A percentile compares a stretch with the other conserved stretches of the same genome.
Evolutionary conservation across 2,113 vertebrate genomes (phyloP).

Genomic region (Gymnocephalus cernua): DNA sequence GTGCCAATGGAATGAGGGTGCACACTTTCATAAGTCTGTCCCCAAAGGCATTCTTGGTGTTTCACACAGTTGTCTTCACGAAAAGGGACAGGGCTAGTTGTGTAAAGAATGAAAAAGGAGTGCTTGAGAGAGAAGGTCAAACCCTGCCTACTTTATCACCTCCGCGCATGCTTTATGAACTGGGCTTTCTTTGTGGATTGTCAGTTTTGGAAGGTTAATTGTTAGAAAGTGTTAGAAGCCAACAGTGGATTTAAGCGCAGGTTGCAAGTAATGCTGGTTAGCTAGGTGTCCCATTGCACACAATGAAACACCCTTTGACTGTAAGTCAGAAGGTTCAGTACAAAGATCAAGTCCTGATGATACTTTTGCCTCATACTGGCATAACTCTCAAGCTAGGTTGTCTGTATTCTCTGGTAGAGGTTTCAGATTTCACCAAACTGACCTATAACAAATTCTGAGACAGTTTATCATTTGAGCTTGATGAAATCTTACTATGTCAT

Average conservation of each 20-base stretch:
- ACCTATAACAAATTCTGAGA: not conserved
- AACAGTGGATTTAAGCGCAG: not conserved
- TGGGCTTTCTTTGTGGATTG: not conserved
- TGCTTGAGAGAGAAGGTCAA: not conserved
- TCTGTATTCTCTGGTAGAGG: not conserved
- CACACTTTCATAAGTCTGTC: not conserved
- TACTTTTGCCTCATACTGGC: not conserved
- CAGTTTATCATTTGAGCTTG: not conserved
- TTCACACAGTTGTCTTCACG: not conserved
- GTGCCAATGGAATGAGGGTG: not conserved
- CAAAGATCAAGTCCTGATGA: not conserved
- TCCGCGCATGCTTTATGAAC: not conserved
- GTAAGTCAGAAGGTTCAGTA: not conserved
- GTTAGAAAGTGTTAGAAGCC: not conserved
- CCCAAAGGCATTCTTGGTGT: not conserved
- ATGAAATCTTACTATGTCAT: not conserved
- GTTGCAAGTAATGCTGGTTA: constrained; percentile 9
- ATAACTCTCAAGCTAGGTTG: not conserved
- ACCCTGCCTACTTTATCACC: not conserved
- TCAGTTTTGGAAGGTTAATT: not conserved
- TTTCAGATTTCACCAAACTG: not conserved
- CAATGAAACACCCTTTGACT: not conserved
- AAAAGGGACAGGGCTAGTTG: not conserved
- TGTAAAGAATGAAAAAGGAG: not conserved
- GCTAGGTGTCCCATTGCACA: not conserved